Conservation (phyloP, 2,888 invertebrate genomes). For the Timandra comae region DNA sequence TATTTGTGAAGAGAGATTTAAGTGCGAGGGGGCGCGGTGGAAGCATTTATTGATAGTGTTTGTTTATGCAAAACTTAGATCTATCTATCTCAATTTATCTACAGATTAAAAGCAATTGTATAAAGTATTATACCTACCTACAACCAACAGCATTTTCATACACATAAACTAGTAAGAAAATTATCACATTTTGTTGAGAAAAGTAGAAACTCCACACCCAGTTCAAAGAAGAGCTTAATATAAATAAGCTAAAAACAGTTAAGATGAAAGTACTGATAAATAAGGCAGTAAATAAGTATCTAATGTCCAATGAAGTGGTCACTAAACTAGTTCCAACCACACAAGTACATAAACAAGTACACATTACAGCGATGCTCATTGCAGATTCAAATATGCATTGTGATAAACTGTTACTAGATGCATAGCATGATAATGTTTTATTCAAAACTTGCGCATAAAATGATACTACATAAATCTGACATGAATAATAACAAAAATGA, state of each 20-base stretch:
- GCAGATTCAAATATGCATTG: slow-evolving; percentile 36
- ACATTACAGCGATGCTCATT: slow-evolving; percentile 28
- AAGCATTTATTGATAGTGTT: too few relatives aligned
- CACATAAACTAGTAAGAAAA: too few relatives aligned
- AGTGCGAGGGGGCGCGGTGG: too few relatives aligned
- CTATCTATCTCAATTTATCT: too few relatives aligned
- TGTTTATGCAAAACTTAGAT: too few relatives aligned
- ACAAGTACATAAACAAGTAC: slow-evolving; percentile 18
- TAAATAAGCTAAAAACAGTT: neutral
- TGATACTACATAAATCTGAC: slow-evolving; percentile 19
- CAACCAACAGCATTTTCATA: too few relatives aligned
- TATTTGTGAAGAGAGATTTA: too few relatives aligned
- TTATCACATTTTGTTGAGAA: too few relatives aligned
- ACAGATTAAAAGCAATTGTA: too few relatives aligned
- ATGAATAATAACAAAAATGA: slow-evolving; percentile 12
- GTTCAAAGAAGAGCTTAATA: neutral
- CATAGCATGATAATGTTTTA: slow-evolving; percentile 26
- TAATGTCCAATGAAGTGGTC: slow-evolving; percentile 17
- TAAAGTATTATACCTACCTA: too few relatives aligned
- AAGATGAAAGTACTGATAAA: neutral
- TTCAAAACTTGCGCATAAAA: slow-evolving; percentile 18
- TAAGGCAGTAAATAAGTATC: slow-evolving; percentile 1
- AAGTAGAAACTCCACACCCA: neutral
- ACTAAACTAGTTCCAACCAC: slow-evolving; percentile 20
- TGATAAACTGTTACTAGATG: slow-evolving; percentile 28